Evolutionary conservation across 2,113 vertebrate genomes (phyloP).

Genomic region (Chaetura pelagica): DNA sequence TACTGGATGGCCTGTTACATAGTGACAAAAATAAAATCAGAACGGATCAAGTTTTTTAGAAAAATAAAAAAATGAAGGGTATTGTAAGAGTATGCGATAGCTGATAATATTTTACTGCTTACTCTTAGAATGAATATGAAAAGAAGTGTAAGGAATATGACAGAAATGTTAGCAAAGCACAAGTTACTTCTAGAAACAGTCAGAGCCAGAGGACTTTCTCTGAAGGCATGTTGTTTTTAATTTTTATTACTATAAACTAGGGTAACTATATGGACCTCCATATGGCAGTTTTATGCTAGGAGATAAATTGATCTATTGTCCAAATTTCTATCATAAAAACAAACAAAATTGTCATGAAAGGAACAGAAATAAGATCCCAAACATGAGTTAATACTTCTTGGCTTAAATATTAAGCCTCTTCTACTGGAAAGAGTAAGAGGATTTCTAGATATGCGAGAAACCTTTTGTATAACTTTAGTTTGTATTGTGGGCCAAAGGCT

Average conservation of each 20-base stretch:
- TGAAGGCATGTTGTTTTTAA: neutral
- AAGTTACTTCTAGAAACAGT: neutral
- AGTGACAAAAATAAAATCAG: neutral
- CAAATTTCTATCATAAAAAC: neutral
- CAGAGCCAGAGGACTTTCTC: neutral
- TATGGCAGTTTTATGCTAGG: neutral
- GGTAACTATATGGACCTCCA: neutral
- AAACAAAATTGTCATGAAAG: neutral
- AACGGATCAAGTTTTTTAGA: neutral
- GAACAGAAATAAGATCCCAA: neutral
- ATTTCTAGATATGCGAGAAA: neutral
- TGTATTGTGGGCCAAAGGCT: neutral
- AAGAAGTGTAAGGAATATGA: neutral
- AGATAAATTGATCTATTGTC: neutral
- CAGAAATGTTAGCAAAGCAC: neutral
- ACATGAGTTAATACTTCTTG: neutral
- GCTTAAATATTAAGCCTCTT: neutral
- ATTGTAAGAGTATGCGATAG: neutral
- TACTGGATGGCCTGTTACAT: neutral
- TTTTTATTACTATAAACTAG: neutral
- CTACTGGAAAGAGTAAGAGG: neutral
- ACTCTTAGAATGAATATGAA: neutral
- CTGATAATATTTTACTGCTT: neutral
- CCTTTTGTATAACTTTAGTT: neutral
- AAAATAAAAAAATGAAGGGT: neutral